phyloP scores from a whole-genome alignment of 1,140 invertebrate genomes.

The Scaptomyza montana region DNA sequence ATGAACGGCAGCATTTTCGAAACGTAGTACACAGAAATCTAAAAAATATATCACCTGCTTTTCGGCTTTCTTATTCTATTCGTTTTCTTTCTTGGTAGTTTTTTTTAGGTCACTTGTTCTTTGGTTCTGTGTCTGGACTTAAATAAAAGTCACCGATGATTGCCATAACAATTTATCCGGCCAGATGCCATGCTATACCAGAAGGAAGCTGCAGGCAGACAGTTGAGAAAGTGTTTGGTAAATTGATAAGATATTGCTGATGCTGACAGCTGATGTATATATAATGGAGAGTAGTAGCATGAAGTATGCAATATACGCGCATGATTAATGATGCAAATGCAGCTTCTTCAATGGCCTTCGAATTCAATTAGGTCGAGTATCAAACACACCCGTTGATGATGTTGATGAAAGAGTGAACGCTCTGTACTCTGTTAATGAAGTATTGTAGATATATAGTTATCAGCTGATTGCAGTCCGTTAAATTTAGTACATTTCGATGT shows the following conservation, averaged over 20 bases:
- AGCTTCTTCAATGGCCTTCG: slow-evolving; percentile 26
- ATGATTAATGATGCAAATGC: slow-evolving; percentile 70
- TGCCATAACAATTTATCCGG: slow-evolving; percentile 76
- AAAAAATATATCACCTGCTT: slow-evolving; percentile 70
- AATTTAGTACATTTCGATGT: neutral
- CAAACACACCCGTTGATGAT: neutral
- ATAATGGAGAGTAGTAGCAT: slow-evolving; percentile 5
- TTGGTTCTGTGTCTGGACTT: slow-evolving; percentile 32
- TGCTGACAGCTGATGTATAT: slow-evolving; percentile 47
- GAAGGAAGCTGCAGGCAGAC: too few relatives aligned
- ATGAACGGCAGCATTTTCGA: slow-evolving; percentile 52
- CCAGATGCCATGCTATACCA: slow-evolving; percentile 2
- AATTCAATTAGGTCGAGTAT: slow-evolving; percentile 69
- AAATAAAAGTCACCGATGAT: slow-evolving; percentile 79
- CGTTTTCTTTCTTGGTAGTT: slow-evolving; percentile 10
- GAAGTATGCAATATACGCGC: slow-evolving; percentile 54
- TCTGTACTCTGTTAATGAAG: neutral
- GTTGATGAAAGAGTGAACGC: slow-evolving; percentile 24
- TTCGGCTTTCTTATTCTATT: slow-evolving; percentile 31
- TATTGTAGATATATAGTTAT: neutral
- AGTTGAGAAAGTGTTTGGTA: slow-evolving; percentile 54
- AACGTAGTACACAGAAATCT: slow-evolving; percentile 29
- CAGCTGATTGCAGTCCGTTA: neutral
- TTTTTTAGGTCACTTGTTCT: slow-evolving; percentile 11
- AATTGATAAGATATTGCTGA: slow-evolving; percentile 72